These are phyloP conservation scores for Puntigrus tetrazona DNA, from an alignment of 2,113 vertebrate genomes.

Conservation along the genomic window DNA sequence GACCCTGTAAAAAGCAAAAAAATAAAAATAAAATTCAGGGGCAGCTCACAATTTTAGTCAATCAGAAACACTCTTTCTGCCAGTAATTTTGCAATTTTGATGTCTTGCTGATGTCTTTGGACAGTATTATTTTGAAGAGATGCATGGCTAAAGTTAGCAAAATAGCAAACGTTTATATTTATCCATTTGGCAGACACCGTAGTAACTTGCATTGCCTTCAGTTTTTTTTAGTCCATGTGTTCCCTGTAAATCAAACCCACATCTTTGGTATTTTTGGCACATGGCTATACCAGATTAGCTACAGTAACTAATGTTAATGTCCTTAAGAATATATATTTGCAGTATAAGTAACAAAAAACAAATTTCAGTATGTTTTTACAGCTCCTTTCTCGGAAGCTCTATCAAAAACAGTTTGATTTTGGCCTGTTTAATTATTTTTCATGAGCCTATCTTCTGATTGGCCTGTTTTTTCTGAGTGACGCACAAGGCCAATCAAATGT, in stretches of 20 bases:
- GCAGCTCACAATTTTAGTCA: neutral
- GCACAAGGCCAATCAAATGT: no score
- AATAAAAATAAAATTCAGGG: no score
- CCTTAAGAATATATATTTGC: no score
- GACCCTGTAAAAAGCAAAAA: neutral
- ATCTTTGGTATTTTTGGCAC: neutral
- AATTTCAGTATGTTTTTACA: no score
- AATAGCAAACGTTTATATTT: neutral
- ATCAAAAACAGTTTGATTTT: no score
- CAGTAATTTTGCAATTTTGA: neutral
- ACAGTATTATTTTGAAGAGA: neutral
- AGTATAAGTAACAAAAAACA: no score
- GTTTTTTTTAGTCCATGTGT: neutral
- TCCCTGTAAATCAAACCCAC: neutral
- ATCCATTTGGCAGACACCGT: neutral
- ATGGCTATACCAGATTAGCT: neutral
- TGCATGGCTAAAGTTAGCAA: neutral
- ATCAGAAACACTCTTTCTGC: neutral
- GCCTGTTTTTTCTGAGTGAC: no score
- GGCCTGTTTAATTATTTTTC: no score
- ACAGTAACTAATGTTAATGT: no score
- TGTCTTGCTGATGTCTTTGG: neutral
- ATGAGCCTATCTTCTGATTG: no score
- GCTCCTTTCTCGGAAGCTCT: no score
- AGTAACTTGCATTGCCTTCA: neutral